Conservation (phyloP, 2,797 vertebrate genomes). For the Acropternis orthonyx region DNA sequence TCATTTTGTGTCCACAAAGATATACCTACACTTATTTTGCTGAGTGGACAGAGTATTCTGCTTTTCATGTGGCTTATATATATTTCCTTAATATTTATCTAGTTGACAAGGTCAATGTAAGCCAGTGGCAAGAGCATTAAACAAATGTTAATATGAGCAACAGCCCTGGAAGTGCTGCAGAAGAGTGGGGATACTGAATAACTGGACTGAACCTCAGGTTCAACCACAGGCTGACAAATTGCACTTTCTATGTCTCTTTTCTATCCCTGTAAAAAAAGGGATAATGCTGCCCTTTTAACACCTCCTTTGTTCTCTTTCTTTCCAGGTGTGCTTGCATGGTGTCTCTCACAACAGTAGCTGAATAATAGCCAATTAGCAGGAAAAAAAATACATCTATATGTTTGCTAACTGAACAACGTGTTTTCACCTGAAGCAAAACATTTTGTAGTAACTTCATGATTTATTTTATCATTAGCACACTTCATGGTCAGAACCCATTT, state of each 20-base stretch:
- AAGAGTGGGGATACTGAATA: background rate
- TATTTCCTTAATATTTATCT: background rate
- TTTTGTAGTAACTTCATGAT: background rate
- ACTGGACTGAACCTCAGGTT: background rate
- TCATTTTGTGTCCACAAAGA: background rate
- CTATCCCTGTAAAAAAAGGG: background rate
- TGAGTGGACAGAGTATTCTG: background rate
- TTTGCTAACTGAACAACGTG: background rate
- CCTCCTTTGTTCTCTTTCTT: background rate
- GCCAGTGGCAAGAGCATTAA: background rate
- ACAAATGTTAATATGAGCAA: background rate
- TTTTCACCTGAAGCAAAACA: background rate
- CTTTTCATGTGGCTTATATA: background rate
- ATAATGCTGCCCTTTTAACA: background rate
- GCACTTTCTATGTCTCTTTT: background rate
- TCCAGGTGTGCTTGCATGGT: background rate
- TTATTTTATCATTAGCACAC: background rate
- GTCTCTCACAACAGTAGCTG: background rate
- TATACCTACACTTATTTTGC: background rate
- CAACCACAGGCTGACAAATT: background rate
- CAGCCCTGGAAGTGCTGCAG: background rate
- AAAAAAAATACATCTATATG: background rate
- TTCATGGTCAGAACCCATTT: background rate
- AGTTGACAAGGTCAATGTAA: background rate
- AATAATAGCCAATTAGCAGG: background rate